Percentiles rank a stretch among this genome's conserved stretches.
Evolutionary conservation across 2,113 vertebrate genomes (phyloP).

Genomic region (Lepidothrix coronata): DNA sequence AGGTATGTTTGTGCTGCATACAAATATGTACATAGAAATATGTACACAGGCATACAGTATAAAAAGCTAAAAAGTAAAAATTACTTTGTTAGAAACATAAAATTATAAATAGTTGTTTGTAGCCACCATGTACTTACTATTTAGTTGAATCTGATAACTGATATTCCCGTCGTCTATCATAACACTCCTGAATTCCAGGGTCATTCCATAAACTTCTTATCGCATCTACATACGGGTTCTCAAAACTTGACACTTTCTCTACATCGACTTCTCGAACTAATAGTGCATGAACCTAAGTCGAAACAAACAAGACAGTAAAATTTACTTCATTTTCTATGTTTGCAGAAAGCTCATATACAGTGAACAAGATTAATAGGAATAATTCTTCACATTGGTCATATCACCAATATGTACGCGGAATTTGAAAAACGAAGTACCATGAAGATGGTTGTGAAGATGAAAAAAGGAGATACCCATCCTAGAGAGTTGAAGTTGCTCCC

Average conservation of each 20-base stretch:
- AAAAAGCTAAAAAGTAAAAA: neutral
- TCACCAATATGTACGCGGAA: rapidly evolving
- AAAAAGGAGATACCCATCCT: neutral
- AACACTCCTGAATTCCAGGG: conserved; percentile 91
- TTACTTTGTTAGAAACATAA: neutral
- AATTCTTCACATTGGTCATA: neutral
- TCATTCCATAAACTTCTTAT: conserved; percentile 95
- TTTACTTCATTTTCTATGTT: neutral
- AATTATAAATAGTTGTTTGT: neutral
- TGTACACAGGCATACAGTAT: neutral
- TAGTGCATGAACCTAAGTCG: conserved; percentile 80
- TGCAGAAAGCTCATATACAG: neutral
- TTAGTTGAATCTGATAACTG: conserved; percentile 95
- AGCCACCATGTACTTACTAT: conserved; percentile 83
- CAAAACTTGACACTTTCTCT: conserved; percentile 83
- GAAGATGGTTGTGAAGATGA: neutral
- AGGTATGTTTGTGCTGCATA: neutral
- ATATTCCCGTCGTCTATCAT: conserved; percentile 93
- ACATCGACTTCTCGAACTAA: conserved; percentile 84
- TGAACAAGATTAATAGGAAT: neutral
- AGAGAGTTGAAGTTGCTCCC: neutral
- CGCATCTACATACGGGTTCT: conserved; percentile 84
- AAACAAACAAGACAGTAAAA: conserved; percentile 32
- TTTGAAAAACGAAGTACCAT: neutral
- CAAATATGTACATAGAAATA: neutral